phyloP scores from a whole-genome alignment of 2,888 invertebrate species.

The Napeogenes inachia region DNA sequence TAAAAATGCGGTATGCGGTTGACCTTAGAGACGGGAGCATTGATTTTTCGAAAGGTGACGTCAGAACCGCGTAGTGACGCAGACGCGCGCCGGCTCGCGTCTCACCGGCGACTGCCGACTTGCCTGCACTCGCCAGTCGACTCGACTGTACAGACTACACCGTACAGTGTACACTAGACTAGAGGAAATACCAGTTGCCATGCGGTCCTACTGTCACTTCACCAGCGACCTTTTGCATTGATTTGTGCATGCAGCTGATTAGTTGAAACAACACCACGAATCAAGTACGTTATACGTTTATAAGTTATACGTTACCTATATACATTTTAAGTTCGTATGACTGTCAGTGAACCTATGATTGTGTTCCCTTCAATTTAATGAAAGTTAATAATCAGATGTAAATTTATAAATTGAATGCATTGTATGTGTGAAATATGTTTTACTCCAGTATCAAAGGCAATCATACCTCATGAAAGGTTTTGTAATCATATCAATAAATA shows the following conservation, averaged over 20 bases:
- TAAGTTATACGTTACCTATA: too few species aligned
- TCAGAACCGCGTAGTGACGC: constrained; percentile 55
- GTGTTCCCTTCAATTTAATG: too few species aligned
- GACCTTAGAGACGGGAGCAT: constrained; percentile 67
- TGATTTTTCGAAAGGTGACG: constrained; percentile 74
- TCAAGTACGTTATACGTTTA: background rate
- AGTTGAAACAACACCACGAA: constrained; percentile 16
- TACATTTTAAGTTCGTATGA: too few species aligned
- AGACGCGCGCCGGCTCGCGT: constrained; percentile 71
- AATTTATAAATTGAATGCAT: too few species aligned
- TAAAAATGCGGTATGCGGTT: constrained; percentile 75
- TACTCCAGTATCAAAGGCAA: too few species aligned
- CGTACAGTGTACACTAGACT: constrained; percentile 22
- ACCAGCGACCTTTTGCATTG: constrained; percentile 63
- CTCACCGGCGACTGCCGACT: constrained; percentile 62
- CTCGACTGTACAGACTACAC: constrained; percentile 16
- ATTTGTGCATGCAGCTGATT: constrained; percentile 58
- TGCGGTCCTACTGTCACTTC: constrained; percentile 56
- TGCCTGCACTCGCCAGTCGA: constrained; percentile 34
- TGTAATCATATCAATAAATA: too few species aligned
- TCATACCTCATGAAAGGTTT: too few species aligned
- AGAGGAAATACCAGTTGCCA: constrained; percentile 69
- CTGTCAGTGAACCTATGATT: too few species aligned
- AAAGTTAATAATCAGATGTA: too few species aligned
- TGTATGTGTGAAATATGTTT: too few species aligned